Base-by-base conservation (phyloP, 2,888 invertebrate genomes). In the Ophraella communa region DNA sequence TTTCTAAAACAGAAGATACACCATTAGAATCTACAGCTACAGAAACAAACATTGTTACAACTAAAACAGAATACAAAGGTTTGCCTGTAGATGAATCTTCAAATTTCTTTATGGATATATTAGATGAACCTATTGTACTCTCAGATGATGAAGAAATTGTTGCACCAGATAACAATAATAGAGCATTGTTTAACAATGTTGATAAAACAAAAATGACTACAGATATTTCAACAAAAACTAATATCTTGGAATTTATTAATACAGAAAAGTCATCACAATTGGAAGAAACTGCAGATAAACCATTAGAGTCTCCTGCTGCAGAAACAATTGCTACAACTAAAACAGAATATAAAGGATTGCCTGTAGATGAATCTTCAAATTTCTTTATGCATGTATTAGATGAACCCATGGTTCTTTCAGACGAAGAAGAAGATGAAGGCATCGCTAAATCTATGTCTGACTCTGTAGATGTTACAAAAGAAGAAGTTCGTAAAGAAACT, bases 341-440 rank as follows among this genome's bases (percentile, higher is more conserved):
- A 59, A 44, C 67, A 14, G 68, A 66, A 14, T 72, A 70, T 39
- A 71, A 72, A 63, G 73, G 73, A 21, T 67, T 74, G 17, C 74
- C 77, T 10, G 60, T 76, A 39, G 76, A 77, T 60, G 77, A 79
- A 23, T 70, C 79, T 0, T 69, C 78, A 20, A 77, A 71, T 49
- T 65, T 75, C 1, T 81, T 81, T 77, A 77, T 83, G 76, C 72
- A 73, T 54, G 58, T 81, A 77, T 78, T 83, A 77, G 73, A 75
- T 62, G 71, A 75, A 65, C 72, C 74, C 39, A 64, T 73, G 42
- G 65, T 65, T 18, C 64, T 76, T n/a, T 75, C 73, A 49, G 74
- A 77, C 58, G 75, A 68, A 20, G 67, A 70, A 24, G 65, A 66
- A 14, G 8, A 18, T 24, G 8, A 11, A 14, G n/a, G n/a, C n/a